Conservation (phyloP, 2,888 invertebrate species). For the Ectemnius lituratus region DNA sequence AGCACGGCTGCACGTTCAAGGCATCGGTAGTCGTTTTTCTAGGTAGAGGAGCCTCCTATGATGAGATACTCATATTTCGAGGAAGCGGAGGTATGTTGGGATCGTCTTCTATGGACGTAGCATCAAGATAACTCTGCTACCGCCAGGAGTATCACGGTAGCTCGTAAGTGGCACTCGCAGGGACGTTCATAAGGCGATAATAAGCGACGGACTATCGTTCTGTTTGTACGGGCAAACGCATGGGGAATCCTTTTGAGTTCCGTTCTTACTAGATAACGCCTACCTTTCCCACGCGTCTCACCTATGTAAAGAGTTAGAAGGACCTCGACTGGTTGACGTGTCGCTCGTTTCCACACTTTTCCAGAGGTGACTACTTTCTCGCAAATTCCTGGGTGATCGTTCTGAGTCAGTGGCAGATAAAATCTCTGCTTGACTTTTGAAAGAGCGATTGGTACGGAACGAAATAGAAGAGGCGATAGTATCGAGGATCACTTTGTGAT, state of each 20-base stretch:
- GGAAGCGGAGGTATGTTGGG: background rate
- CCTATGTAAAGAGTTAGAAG: constrained; percentile 32
- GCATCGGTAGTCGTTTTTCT: background rate
- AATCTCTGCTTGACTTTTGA: no score
- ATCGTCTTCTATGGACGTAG: constrained; percentile 4
- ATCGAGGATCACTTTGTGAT: no score
- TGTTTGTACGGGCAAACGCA: constrained; percentile 25
- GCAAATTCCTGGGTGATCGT: no score
- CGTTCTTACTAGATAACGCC: constrained; percentile 8
- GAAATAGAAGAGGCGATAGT: no score
- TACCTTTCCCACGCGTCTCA: constrained; percentile 58
- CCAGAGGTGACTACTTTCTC: no score
- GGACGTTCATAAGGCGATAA: constrained; percentile 28
- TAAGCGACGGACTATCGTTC: constrained; percentile 17
- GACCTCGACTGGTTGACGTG: constrained; percentile 12
- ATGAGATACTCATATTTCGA: background rate
- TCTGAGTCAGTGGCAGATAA: no score
- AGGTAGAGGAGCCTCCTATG: background rate
- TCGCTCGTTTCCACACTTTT: background rate
- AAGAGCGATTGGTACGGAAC: no score
- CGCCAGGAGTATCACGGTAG: constrained; percentile 13
- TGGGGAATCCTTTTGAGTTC: no score
- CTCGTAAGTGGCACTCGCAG: constrained; percentile 24
- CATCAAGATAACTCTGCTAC: background rate
- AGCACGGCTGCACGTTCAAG: background rate